phyloP scores from a whole-genome alignment of 2,797 vertebrate genomes.

The Buceros bicornis region DNA sequence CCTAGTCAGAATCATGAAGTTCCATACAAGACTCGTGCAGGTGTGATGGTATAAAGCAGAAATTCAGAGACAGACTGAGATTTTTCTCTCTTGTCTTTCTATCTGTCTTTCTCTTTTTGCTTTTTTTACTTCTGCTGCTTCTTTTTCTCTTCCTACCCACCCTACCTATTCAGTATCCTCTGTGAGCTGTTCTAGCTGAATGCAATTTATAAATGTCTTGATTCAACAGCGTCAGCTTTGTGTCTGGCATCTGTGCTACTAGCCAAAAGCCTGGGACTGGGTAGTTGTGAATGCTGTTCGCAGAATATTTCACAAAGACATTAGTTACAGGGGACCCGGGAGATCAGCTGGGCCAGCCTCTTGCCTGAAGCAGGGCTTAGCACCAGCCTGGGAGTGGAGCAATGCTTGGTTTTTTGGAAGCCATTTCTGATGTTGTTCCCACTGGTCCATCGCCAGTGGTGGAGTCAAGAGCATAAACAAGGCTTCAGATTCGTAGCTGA shows the following conservation, averaged over 20 bases:
- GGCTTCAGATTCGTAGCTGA: neutral
- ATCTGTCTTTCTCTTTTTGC: too few species aligned
- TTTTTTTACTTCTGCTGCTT: neutral
- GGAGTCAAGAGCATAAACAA: rapidly evolving
- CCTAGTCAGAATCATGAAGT: neutral
- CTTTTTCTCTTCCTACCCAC: neutral
- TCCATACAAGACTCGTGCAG: neutral
- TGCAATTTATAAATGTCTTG: neutral
- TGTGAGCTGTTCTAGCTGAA: neutral
- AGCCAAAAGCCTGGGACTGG: neutral
- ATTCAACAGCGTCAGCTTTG: neutral
- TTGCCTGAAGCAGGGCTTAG: neutral
- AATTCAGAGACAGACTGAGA: neutral
- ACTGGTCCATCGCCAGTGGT: neutral
- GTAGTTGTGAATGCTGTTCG: rapidly evolving
- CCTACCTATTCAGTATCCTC: neutral
- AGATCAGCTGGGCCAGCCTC: rapidly evolving
- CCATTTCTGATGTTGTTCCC: neutral
- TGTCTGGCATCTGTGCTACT: neutral
- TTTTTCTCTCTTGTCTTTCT: neutral
- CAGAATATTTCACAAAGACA: neutral
- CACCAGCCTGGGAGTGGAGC: neutral
- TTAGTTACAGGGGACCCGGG: neutral
- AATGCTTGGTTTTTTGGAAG: neutral
- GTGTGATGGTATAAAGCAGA: neutral